Percentiles rank a stretch among this genome's conserved stretches.
Conservation (phyloP, 2,888 invertebrate species). For the Drosophila austrosaltans region DNA sequence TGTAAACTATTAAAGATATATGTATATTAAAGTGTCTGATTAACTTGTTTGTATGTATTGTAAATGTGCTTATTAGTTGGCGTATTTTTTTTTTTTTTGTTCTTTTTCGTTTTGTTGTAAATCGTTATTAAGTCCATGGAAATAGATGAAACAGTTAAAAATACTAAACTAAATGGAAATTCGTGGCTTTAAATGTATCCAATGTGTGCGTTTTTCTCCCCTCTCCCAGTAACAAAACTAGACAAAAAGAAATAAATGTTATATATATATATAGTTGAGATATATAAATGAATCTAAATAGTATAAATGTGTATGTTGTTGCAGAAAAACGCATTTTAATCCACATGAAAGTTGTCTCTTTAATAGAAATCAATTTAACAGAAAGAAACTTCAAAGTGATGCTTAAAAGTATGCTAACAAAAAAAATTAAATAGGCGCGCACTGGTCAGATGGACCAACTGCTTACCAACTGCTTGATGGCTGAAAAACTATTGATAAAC, state of each 20-base stretch:
- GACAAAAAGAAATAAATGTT: constrained; percentile 18
- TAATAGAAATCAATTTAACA: not conserved
- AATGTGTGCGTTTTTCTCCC: constrained; percentile 27
- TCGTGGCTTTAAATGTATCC: constrained; percentile 67
- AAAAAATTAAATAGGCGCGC: not conserved
- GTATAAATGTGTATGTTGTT: constrained; percentile 6
- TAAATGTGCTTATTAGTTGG: constrained; percentile 10
- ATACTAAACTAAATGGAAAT: constrained; percentile 46
- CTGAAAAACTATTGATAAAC: not conserved
- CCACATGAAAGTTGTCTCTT: not conserved
- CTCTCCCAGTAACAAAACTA: constrained; percentile 8
- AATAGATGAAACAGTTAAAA: constrained; percentile 10
- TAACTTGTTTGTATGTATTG: not conserved
- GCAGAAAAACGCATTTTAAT: not conserved
- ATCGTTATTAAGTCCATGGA: constrained; percentile 4
- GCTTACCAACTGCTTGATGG: not conserved
- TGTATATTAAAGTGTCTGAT: constrained; percentile 25
- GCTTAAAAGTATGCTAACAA: not conserved
- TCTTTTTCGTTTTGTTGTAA: not conserved
- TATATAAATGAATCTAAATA: constrained; percentile 1
- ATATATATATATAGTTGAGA: constrained; percentile 1
- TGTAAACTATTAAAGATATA: constrained; percentile 44
- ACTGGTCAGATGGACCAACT: not conserved
- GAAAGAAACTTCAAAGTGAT: not conserved
- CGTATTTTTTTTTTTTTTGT: not conserved